phyloP scores from a whole-genome alignment of 2,113 vertebrate species.

The Cebus imitator region DNA sequence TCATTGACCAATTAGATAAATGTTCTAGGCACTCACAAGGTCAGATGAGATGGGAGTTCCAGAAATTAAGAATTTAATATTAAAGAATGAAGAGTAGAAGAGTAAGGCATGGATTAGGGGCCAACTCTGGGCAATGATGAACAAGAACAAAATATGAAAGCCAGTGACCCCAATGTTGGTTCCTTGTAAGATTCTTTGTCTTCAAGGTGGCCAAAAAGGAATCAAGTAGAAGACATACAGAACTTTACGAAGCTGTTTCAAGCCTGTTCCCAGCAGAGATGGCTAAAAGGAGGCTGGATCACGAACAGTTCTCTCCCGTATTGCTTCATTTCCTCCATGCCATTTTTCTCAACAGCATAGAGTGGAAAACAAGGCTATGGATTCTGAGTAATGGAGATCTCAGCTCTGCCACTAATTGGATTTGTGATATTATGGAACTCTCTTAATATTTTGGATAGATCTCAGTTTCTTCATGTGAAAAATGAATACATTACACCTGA shows the following conservation, averaged over 20 bases:
- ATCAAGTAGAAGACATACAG: not conserved
- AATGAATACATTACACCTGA: not conserved
- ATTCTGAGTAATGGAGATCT: not conserved
- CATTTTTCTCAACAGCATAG: not conserved
- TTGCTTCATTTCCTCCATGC: not conserved
- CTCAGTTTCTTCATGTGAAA: not conserved
- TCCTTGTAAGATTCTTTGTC: not conserved
- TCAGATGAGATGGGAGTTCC: not conserved
- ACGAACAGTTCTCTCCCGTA: not conserved
- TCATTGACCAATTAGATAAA: not conserved
- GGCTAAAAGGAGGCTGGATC: not conserved
- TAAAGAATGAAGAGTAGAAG: not conserved
- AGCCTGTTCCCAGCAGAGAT: not conserved
- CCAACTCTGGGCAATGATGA: not conserved
- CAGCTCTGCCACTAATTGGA: not conserved
- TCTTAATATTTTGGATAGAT: not conserved
- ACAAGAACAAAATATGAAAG: not conserved
- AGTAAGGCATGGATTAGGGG: not conserved
- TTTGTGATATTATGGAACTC: not conserved
- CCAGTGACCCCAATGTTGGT: not conserved
- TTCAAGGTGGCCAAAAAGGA: not conserved
- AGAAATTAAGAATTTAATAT: not conserved
- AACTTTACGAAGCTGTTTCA: not conserved
- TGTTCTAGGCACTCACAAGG: not conserved
- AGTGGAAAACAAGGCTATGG: not conserved